These are phyloP conservation scores for Phengaris alcon DNA, from an alignment of 2,888 invertebrate species.

Conservation along the genomic window DNA sequence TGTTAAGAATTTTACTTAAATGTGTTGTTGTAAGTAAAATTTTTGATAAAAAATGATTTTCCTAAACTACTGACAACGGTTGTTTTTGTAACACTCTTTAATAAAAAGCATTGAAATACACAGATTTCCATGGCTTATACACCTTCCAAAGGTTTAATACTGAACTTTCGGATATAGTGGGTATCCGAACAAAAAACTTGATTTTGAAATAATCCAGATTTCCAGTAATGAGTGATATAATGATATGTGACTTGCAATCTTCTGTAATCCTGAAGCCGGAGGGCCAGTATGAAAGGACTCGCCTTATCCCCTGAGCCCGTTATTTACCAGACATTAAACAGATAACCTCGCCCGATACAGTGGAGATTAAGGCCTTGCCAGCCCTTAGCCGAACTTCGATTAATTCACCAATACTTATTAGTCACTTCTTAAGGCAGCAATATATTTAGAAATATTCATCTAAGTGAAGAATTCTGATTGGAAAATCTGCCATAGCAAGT, in stretches of 20 bases:
- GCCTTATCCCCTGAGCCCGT: conserved; percentile 79
- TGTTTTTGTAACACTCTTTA: no score
- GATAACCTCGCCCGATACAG: conserved; percentile 78
- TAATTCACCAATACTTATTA: conserved; percentile 76
- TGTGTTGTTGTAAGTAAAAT: no score
- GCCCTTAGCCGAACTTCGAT: conserved; percentile 77
- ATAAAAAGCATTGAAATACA: no score
- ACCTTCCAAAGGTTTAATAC: no score
- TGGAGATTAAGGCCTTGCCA: conserved; percentile 73
- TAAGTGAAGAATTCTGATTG: neutral
- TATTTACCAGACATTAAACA: conserved; percentile 81
- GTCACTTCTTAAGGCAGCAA: conserved; percentile 15
- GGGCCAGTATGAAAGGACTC: conserved; percentile 77
- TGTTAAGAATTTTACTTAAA: no score
- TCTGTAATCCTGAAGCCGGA: conserved; percentile 71
- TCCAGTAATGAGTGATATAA: neutral
- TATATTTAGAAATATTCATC: neutral
- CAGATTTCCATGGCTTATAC: no score
- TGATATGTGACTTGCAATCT: conserved; percentile 64
- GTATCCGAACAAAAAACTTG: neutral
- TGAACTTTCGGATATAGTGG: no score
- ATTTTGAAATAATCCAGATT: neutral
- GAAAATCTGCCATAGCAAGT: neutral
- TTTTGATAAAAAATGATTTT: no score
- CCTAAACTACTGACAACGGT: no score